Conservation (phyloP, 2,113 vertebrate species). For the Elephas maximus region DNA sequence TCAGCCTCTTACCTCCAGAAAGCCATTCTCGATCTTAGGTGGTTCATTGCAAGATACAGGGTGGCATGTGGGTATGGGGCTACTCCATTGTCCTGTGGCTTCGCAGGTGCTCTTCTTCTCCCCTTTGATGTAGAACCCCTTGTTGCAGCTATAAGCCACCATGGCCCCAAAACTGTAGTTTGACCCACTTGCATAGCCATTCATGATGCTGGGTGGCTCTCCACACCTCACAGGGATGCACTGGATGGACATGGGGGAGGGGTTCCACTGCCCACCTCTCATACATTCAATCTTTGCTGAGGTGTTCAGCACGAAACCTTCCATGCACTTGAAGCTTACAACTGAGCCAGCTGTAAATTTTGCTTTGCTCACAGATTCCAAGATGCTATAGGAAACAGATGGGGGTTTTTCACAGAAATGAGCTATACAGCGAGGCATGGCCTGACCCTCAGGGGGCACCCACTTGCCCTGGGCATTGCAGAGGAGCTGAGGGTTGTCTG, state of each 20-base stretch:
- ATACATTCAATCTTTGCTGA: constrained; percentile 94
- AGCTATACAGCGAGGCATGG: constrained; percentile 94
- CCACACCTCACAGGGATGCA: constrained; percentile 97
- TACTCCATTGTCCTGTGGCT: constrained; percentile 96
- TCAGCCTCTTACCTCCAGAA: constrained; percentile 91
- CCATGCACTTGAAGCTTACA: constrained; percentile 97
- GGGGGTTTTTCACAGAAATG: constrained; percentile 96
- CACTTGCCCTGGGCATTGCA: constrained; percentile 96
- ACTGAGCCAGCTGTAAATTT: constrained; percentile 94
- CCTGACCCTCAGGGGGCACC: constrained; percentile 92
- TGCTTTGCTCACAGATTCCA: constrained; percentile 95
- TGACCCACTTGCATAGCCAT: constrained; percentile 94
- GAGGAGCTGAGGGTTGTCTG: constrained; percentile 94
- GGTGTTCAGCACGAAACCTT: constrained; percentile 96
- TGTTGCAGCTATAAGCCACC: constrained; percentile 97
- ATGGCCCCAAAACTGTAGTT: constrained; percentile 98
- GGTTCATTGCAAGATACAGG: constrained; percentile 94
- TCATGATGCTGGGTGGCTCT: constrained; percentile 91
- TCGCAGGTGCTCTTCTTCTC: constrained; percentile 97
- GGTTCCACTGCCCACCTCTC: constrained; percentile 95
- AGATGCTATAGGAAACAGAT: constrained; percentile 92
- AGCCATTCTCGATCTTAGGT: constrained; percentile 92
- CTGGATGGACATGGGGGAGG: constrained; percentile 92
- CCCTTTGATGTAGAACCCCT: constrained; percentile 96
- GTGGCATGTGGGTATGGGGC: constrained; percentile 93